These are phyloP conservation scores for Guaruba guarouba DNA, from an alignment of 2,113 vertebrate genomes.

Conservation along the genomic window DNA sequence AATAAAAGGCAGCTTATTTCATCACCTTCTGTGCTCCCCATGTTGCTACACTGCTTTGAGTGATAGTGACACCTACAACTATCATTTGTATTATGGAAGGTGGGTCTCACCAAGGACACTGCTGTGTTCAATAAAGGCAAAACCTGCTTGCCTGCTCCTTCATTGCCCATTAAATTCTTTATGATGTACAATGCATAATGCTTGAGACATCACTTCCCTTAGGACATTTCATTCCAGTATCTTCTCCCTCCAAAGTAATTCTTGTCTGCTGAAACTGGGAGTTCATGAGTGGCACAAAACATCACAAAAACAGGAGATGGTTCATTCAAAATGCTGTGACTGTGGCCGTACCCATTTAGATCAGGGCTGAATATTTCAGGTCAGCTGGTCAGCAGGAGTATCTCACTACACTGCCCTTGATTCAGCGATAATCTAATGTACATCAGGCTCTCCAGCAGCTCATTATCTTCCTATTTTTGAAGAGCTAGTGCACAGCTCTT, in stretches of 20 bases:
- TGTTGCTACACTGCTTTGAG: background rate
- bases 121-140: background rate
- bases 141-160: background rate
- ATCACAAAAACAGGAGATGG: background rate
- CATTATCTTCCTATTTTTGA: background rate
- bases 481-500: background rate
- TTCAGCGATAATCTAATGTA: background rate
- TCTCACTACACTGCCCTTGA: background rate
- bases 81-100: background rate
- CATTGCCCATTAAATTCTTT: background rate
- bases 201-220: background rate
- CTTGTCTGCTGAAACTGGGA: background rate
- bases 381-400: background rate
- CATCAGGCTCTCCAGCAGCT: background rate
- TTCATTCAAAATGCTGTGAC: fast-evolving
- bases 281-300: background rate
- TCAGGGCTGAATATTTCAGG: background rate
- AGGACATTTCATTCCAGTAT: background rate
- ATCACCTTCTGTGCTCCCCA: fast-evolving
- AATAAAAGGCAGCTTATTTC: background rate
- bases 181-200: background rate
- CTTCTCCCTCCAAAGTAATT: background rate
- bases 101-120: background rate
- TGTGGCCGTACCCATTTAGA: background rate
- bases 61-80: background rate